Evolutionary conservation across 2,888 invertebrate species (phyloP), one percentile per base, ranked within the genome.

Genomic region (Eledone cirrhosa): DNA sequence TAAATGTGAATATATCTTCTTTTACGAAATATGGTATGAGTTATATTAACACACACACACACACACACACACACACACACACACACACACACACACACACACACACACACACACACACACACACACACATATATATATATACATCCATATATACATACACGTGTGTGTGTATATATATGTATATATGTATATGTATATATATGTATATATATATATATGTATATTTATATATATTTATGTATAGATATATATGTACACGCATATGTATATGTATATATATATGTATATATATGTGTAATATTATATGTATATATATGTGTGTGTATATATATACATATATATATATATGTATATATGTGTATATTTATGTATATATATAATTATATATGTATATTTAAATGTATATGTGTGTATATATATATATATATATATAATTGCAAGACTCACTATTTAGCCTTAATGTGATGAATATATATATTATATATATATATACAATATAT

Each of bases 161-260:
- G 41, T 41, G 41, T 2, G 41, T 41, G 41, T 41, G 41, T 63
- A 13, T 7, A 63, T 11, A 27, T 63, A 27, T 5, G 31, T 27
- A 16, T 72, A 22, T 29, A 2, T 27, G 22, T 29, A 1, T 72
- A 41, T 1, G 22, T 72, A 2, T 72, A 22, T 72, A 41, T n/a
- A 41, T 72, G 22, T 72, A 41, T 72, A 41, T 72, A 22, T n/a
- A 19, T 75, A 27, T 47, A 27, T 75, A 27, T 75, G 27, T 41
- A 27, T 75, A 48, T 75, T 24, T 75, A 48, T 75, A 48, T 75
- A 27, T 75, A 48, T 75, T 11, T 75, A 48, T 75, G 27, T 75
- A 48, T 75, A 27, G 31, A 27, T 75, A 13, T 75, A 14, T 75
- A 13, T 75, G 24, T 75, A 48, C 33, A 24, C 33, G 29, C 33